A percentile compares a stretch with the other conserved stretches of the same genome.
Conservation (phyloP, 2,113 vertebrate genomes). For the Paraplagusia blochii region DNA sequence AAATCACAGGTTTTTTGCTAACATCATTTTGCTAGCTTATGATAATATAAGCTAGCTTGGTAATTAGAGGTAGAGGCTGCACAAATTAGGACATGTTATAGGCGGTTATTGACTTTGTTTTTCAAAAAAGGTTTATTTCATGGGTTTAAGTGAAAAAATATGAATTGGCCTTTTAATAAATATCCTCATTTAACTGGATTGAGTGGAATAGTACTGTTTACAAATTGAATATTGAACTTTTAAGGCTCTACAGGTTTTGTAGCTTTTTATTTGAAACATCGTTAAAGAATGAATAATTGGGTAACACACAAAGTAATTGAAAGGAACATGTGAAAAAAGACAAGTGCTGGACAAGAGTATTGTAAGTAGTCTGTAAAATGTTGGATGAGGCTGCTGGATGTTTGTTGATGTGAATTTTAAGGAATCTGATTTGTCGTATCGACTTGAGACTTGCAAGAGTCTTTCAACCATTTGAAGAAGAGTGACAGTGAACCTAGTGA, state of each 20-base stretch:
- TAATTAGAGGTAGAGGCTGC: no score
- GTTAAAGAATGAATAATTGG: background rate
- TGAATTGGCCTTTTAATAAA: no score
- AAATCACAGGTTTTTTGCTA: no score
- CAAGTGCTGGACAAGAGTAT: slow-evolving; percentile 31
- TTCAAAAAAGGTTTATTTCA: no score
- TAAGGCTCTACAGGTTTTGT: slow-evolving; percentile 1
- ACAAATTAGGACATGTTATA: no score
- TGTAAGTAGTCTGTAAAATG: slow-evolving; percentile 21
- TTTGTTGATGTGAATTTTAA: slow-evolving; percentile 15
- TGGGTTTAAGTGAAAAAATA: no score
- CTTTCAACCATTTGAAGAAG: no score
- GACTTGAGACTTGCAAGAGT: background rate
- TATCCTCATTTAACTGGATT: background rate
- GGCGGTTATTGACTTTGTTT: no score
- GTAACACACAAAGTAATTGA: background rate
- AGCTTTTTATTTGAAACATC: background rate
- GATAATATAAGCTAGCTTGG: no score
- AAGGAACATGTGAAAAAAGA: background rate
- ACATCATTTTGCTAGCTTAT: no score
- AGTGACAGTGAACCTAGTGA: no score
- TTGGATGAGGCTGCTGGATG: slow-evolving; percentile 37
- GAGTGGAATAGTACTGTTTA: background rate
- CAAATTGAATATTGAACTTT: slow-evolving; percentile 1
- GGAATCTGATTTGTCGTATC: slow-evolving; percentile 3